Evolutionary conservation across 2,113 vertebrate genomes (phyloP).

Genomic region (Ascaphus truei): DNA sequence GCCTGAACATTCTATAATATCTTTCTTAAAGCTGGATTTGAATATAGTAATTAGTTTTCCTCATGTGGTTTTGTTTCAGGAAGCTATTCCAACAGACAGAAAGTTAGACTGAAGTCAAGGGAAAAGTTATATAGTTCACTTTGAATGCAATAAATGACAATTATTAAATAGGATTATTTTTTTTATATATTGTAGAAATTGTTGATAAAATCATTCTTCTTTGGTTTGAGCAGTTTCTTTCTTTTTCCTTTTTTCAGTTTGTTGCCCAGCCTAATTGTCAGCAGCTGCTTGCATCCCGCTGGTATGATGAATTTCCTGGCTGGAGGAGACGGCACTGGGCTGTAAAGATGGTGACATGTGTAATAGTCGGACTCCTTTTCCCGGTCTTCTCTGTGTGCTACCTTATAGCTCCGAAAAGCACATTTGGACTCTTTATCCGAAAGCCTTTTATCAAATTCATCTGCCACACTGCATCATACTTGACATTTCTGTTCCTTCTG

Average conservation of each 20-base stretch:
- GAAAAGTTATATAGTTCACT: no score
- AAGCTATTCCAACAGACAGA: no score
- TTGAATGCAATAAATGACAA: no score
- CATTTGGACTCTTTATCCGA: conserved; percentile 86
- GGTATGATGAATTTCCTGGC: conserved; percentile 94
- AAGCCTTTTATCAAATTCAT: conserved; percentile 99
- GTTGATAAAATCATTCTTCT: no score
- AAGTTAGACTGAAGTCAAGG: no score
- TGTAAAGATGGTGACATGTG: conserved; percentile 85
- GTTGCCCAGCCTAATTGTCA: conserved; percentile 98
- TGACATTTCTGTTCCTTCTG: conserved; percentile 95
- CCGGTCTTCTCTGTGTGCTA: conserved; percentile 88
- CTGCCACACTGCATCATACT: conserved; percentile 96
- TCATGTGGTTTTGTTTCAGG: no score
- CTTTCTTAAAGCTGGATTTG: no score
- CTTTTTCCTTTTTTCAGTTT: conserved; percentile 69
- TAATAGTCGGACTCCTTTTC: conserved; percentile 90
- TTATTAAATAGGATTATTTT: no score
- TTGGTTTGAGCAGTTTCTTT: neutral
- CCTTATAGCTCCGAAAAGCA: conserved; percentile 88
- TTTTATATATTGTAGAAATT: no score
- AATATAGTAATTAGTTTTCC: no score
- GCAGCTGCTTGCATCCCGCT: conserved; percentile 92
- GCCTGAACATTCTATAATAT: no score
- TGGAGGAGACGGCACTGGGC: conserved; percentile 96